These are phyloP conservation scores for Galagoides demidoff DNA, from an alignment of 2,797 vertebrate genomes.

Conservation along the genomic window DNA sequence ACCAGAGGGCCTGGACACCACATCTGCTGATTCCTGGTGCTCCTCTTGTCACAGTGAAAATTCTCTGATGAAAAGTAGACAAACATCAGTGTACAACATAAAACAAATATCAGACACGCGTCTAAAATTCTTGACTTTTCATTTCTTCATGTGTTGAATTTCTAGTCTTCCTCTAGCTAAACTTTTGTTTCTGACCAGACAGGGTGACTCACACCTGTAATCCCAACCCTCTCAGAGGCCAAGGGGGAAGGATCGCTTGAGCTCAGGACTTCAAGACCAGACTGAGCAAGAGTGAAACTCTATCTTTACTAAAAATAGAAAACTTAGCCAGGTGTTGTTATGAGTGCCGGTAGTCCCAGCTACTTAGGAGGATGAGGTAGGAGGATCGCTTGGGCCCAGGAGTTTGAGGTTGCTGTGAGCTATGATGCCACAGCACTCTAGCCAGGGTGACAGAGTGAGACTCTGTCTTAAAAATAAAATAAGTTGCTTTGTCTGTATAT, in stretches of 20 bases:
- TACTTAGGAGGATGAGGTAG: neutral
- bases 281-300: neutral
- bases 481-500: neutral
- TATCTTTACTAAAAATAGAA: neutral
- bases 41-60: no score
- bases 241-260: neutral
- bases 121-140: fast-evolving
- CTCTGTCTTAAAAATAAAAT: neutral
- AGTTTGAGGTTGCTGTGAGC: neutral
- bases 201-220: no score
- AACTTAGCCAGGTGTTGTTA: neutral
- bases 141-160: neutral
- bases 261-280: neutral
- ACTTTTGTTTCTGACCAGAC: neutral
- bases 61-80: neutral
- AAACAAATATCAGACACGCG: neutral
- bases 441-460: neutral
- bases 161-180: neutral
- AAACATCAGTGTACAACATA: no score
- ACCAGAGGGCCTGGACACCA: neutral
- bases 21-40: neutral
- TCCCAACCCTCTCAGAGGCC: neutral
- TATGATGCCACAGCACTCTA: neutral
- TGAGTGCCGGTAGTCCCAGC: neutral
- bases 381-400: neutral